Conservation (phyloP, 1,140 invertebrate genomes). For the Anthonomus grandis region DNA sequence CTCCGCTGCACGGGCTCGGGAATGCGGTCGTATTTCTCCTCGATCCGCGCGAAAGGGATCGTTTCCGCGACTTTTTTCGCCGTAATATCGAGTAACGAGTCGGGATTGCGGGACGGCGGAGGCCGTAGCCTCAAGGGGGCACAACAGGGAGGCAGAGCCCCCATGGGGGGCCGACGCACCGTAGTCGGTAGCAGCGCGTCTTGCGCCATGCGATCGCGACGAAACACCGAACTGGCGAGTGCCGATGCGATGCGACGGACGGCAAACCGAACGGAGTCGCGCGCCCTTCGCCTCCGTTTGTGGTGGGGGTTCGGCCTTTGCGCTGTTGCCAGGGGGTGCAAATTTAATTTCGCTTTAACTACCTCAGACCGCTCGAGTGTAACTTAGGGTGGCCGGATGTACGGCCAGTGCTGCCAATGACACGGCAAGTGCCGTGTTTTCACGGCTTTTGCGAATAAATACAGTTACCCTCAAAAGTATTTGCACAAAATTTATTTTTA, state of each 20-base stretch:
- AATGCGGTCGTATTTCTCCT: constrained; percentile 81
- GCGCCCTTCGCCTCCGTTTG: background rate
- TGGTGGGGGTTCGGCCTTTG: too few species aligned
- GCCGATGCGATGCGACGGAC: background rate
- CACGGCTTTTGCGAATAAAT: too few species aligned
- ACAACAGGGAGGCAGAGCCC: constrained; percentile 37
- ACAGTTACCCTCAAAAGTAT: too few species aligned
- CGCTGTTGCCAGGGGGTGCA: too few species aligned
- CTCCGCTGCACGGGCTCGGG: constrained; percentile 83
- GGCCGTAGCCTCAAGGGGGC: constrained; percentile 41
- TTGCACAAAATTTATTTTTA: too few species aligned
- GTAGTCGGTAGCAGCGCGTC: constrained; percentile 22
- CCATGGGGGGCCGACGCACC: constrained; percentile 27
- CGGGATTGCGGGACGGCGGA: constrained; percentile 54
- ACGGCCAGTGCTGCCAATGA: too few species aligned
- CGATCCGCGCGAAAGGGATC: constrained; percentile 81
- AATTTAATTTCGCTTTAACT: too few species aligned
- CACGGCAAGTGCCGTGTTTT: too few species aligned
- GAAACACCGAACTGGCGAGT: background rate
- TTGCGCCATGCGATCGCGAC: constrained; percentile 12
- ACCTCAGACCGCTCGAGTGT: too few species aligned
- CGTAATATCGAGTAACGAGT: constrained; percentile 74
- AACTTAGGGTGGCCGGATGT: too few species aligned
- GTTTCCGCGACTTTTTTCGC: constrained; percentile 80
- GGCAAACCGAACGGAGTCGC: background rate